Evolutionary conservation across 2,113 vertebrate genomes (phyloP), one percentile per base, ranked within the genome.

Genomic region (Actenoides lindsayi): DNA sequence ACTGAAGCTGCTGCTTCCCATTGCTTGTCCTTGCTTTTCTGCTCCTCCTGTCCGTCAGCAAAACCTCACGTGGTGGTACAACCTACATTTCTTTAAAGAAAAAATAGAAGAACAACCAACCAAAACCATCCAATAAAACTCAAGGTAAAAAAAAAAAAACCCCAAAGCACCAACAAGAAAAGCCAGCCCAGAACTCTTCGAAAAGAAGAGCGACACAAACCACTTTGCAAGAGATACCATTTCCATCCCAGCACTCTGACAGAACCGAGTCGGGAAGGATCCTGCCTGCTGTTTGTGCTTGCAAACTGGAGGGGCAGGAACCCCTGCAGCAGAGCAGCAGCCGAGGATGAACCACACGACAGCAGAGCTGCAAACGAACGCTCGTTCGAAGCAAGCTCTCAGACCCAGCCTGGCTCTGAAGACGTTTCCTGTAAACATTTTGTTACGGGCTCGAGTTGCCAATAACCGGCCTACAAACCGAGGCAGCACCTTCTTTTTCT

Each of bases 361-460:
- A 77, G 50, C 0, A 89, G 25, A 92, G 80, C 18, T 93, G 91
- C 64, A 92, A 90, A 90, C 10, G 37, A 74, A 57, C 25, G n/a
- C 25, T 86, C 44, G 62, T 71, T 96, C 59, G 74, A 69, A 87
- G 33, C n/a, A 85, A 71, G 54, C 1, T 77, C 67, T 74, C 50
- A 83, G 63, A 39, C 8, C n/a, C 8, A 28, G 6, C 2, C 17
- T 7, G 81, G 35, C 33, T 46, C 73, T 68, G 54, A 87, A 81
- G 42, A 39, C 42, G 53, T 37, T 90, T 96, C 88, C 88, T 71
- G 68, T 77, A 86, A 95, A 92, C 6, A 18, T 50, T 50, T 77
- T 77, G 14, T 93, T 86, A 93, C 86, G 90, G 54, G 24, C 23
- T 86, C 30, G 24, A 20, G 20, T 90, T 93, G 89, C 73, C 60